Evolutionary conservation across 2,888 invertebrate genomes (phyloP), one percentile per base, ranked within the genome.

Genomic region (Lithophane socia): DNA sequence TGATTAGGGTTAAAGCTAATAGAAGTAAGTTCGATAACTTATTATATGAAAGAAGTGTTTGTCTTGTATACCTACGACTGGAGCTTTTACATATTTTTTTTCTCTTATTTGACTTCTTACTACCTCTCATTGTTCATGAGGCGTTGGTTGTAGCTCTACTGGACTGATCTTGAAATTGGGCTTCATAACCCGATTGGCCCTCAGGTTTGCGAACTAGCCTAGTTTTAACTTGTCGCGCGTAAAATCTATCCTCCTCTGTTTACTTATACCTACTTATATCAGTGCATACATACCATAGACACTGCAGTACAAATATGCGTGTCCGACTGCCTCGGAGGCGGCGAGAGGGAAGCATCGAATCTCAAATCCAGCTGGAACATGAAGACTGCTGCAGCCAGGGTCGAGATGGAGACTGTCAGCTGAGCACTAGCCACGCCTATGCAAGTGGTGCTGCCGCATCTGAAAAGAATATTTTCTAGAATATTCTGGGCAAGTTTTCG

Each of bases 401-500:
- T 95, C 7, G 94, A 92, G 52, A 97, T 91, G 1, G 96, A 96
- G 64, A 96, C 88, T 0, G 94, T 89, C 47, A 96, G 95, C 93
- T 93, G 97, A 44, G 94, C 97, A 69, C 91, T 96, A 58, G 93
- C 97, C 60, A 94, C 97, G 68, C 94, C 97, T 72, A 94, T 93
- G 91, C 94, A 97, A 16, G 94, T 97, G 58, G 87, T 96, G 88
- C 93, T 97, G 72, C 92, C 92, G 76, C 96, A 96, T 37, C 96
- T 96, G 87, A 3, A 81, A 84, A 24, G 0, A 44, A 29, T 7
- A 10, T 4, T 68, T 70, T 44, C 13, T 49, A 18, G 37, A 5
- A 66, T 54, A 54, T 54, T 56, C n/a, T n/a, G n/a, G 10, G 56
- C n/a, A 56, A 12, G 56, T n/a, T 56, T 12, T 56, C n/a, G 4